A percentile compares a stretch with the other conserved stretches of the same genome.
These are phyloP conservation scores for Drosophila kambysellisi DNA, from an alignment of 2,888 invertebrate species.

Conservation along the genomic window DNA sequence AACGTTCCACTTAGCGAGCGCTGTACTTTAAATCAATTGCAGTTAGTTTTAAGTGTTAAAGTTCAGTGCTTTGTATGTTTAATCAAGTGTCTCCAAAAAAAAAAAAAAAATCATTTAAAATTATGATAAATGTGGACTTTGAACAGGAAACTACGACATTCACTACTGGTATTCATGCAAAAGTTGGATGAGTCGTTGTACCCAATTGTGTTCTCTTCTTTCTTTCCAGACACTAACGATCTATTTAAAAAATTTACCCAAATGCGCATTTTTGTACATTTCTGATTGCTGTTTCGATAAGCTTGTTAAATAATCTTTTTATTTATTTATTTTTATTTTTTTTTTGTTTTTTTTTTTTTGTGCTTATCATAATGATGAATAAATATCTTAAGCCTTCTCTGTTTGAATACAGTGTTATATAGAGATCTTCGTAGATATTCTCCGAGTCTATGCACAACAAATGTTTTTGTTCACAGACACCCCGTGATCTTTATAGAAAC, in stretches of 20 bases:
- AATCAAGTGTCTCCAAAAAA: conserved; percentile 15
- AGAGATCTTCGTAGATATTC: neutral
- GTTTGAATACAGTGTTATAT: conserved; percentile 17
- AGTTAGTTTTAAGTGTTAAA: neutral
- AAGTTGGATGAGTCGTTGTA: conserved; percentile 40
- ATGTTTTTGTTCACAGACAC: neutral
- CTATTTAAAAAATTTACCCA: conserved; percentile 13
- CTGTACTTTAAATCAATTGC: neutral
- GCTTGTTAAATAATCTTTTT: conserved; percentile 38
- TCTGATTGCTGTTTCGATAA: conserved; percentile 31
- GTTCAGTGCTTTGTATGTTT: neutral
- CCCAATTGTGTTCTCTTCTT: conserved; percentile 6
- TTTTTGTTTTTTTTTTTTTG: conserved; percentile 13
- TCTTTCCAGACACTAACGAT: conserved; percentile 29
- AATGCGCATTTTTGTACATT: conserved; percentile 37
- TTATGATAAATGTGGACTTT: conserved; percentile 43
- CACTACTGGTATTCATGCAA: conserved; percentile 28
- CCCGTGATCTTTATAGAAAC: neutral
- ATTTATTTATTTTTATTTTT: conserved; percentile 2
- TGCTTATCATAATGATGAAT: conserved; percentile 34
- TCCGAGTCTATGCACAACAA: neutral
- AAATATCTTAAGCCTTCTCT: conserved; percentile 10
- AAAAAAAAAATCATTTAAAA: neutral
- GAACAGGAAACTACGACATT: conserved; percentile 22
- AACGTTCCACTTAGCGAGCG: neutral